These are phyloP conservation scores for Campylorhamphus procurvoides DNA, from an alignment of 2,113 vertebrate genomes.

Conservation along the genomic window DNA sequence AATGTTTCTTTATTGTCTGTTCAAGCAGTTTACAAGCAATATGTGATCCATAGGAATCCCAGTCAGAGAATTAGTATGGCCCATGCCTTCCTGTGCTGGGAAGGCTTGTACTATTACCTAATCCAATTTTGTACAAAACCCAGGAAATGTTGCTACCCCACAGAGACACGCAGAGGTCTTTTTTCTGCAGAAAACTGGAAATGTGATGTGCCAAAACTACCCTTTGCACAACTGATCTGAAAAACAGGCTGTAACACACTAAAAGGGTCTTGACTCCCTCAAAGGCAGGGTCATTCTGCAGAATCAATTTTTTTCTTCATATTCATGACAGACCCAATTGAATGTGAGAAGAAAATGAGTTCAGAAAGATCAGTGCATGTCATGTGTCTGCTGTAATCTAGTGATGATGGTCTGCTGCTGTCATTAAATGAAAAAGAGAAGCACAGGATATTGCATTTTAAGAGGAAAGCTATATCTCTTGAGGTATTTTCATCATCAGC, in stretches of 20 bases:
- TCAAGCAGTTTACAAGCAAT: background rate
- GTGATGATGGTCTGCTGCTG: background rate
- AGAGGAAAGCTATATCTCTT: background rate
- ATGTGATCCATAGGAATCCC: background rate
- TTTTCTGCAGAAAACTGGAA: background rate
- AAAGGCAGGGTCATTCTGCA: background rate
- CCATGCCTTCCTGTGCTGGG: background rate
- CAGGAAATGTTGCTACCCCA: background rate
- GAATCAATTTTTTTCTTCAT: background rate
- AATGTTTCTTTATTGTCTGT: background rate
- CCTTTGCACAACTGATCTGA: background rate
- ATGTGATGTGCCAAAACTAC: background rate
- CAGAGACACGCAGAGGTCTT: accelerated
- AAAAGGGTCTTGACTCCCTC: background rate
- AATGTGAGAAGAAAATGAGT: background rate
- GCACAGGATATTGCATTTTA: background rate
- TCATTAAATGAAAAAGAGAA: background rate
- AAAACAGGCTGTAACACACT: accelerated
- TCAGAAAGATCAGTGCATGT: background rate
- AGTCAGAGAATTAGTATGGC: background rate
- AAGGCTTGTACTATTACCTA: background rate
- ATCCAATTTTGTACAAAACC: background rate
- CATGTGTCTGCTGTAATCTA: background rate
- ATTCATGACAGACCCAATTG: background rate
- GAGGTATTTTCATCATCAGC: background rate